A percentile compares a stretch with the other conserved stretches of the same genome.
phyloP scores from a whole-genome alignment of 2,113 vertebrate genomes.

The Typhlomys cinereus region DNA sequence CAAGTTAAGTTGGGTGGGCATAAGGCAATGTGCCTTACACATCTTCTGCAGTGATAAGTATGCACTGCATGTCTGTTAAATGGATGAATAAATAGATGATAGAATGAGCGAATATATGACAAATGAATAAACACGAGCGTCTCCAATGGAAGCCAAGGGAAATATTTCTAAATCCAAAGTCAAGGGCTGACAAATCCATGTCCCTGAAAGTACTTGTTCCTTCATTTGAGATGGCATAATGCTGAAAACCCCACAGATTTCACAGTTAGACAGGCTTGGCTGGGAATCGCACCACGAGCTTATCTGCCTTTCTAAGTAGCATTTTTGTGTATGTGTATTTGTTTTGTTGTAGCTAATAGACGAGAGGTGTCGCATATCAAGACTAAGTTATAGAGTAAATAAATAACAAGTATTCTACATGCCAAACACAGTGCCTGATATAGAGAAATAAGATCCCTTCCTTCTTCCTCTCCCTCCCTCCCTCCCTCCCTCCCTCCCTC shows the following conservation, averaged over 20 bases:
- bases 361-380: conserved; percentile 28
- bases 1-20: neutral
- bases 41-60: neutral
- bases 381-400: neutral
- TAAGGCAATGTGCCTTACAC: neutral
- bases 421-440: neutral
- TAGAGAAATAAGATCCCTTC: neutral
- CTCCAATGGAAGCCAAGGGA: neutral
- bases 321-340: conserved; percentile 7
- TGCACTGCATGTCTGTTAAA: neutral
- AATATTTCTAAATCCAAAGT: neutral
- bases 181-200: neutral
- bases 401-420: neutral
- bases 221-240: neutral
- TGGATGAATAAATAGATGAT: neutral
- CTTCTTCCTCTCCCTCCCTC: rapidly evolving
- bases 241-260: neutral
- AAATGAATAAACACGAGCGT: neutral
- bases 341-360: neutral
- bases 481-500: rapidly evolving
- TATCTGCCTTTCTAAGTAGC: conserved; percentile 13
- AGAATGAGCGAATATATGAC: neutral
- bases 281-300: neutral
- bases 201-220: neutral
- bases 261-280: neutral